These are phyloP conservation scores for Albula glossodonta DNA, from an alignment of 2,113 vertebrate species.

Conservation along the genomic window DNA sequence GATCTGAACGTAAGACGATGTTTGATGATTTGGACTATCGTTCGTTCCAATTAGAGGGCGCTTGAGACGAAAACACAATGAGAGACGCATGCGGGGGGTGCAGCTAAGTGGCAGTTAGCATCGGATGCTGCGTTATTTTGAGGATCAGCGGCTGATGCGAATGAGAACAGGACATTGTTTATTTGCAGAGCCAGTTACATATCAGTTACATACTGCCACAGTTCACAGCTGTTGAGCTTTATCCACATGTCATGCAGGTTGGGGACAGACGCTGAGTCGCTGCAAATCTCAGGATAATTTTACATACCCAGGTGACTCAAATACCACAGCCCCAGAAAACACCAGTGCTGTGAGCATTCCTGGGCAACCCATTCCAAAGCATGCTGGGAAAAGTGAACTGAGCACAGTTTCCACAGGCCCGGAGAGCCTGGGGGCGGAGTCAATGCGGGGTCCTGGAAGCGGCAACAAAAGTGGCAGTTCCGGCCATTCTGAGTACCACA, in stretches of 20 bases:
- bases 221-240: background rate
- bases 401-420: background rate
- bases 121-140: background rate
- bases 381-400: background rate
- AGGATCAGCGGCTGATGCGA: background rate
- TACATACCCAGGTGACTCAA: too few relatives aligned
- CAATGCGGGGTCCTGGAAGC: background rate
- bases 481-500: background rate
- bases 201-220: background rate
- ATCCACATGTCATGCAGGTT: too few relatives aligned
- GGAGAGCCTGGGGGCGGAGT: background rate
- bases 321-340: background rate
- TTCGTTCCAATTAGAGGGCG: background rate
- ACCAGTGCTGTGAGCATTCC: background rate
- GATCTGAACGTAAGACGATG: background rate
- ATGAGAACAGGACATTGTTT: background rate
- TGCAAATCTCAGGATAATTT: too few relatives aligned
- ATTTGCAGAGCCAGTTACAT: background rate
- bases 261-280: too few relatives aligned
- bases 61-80: background rate
- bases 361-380: background rate
- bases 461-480: slow-evolving; percentile 2
- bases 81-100: background rate
- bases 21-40: background rate
- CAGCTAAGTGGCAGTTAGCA: background rate